phyloP scores from a whole-genome alignment of 2,888 invertebrate species.

The Patella pellucida region DNA sequence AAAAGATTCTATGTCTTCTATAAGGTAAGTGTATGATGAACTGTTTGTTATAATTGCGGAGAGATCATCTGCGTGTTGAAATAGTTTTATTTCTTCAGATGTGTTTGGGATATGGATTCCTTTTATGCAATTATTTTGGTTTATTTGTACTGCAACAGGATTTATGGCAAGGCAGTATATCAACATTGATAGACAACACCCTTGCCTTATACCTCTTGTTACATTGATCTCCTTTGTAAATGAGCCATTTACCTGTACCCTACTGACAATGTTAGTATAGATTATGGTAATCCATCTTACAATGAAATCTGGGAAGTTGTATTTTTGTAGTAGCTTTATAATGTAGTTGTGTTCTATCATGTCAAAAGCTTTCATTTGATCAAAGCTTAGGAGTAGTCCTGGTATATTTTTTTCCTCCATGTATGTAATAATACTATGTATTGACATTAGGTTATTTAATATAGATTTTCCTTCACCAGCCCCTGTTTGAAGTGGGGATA shows the following conservation, averaged over 20 bases:
- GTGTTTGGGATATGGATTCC: neutral
- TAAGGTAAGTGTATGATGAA: neutral
- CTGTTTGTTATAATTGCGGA: neutral
- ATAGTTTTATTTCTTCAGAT: neutral
- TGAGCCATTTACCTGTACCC: neutral
- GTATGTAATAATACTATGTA: neutral
- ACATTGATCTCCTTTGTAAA: neutral
- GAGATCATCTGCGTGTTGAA: neutral
- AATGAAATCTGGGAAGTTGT: neutral
- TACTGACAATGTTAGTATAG: neutral
- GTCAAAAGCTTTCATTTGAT: neutral
- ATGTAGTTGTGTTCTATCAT: neutral
- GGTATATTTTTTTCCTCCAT: neutral
- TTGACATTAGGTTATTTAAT: neutral
- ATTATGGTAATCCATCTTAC: neutral
- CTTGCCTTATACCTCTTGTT: neutral
- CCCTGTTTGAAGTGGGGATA: neutral
- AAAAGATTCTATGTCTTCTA: neutral
- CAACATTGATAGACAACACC: neutral
- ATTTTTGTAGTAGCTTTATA: neutral
- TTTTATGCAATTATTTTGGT: neutral
- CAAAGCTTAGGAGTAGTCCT: neutral
- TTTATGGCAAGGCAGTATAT: neutral
- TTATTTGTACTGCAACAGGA: neutral
- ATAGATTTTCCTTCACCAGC: neutral